Evolutionary conservation across 2,888 invertebrate species (phyloP).

Genomic region (Andrena bicolor): DNA sequence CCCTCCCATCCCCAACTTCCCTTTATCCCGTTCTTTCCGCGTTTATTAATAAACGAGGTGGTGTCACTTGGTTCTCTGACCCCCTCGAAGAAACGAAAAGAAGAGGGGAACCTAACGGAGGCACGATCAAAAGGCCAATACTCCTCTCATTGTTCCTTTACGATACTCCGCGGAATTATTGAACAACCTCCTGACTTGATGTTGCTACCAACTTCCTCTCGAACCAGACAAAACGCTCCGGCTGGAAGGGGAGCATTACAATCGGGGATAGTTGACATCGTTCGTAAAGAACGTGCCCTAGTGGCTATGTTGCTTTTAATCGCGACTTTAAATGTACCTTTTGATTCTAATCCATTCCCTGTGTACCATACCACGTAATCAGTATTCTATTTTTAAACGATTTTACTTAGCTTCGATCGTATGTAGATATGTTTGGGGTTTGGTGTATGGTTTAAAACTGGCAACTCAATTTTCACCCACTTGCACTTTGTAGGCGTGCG

Average conservation of each 20-base stretch:
- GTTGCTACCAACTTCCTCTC: slow-evolving; percentile 21
- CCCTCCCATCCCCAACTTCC: slow-evolving; percentile 7
- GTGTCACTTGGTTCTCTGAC: slow-evolving; percentile 19
- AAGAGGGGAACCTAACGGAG: not conserved
- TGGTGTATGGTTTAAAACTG: too few relatives aligned
- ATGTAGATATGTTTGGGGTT: too few relatives aligned
- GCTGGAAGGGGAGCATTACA: slow-evolving; percentile 12
- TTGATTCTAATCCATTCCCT: not conserved
- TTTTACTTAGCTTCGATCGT: too few relatives aligned
- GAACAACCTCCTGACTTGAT: slow-evolving; percentile 37
- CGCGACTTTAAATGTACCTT: slow-evolving; percentile 22
- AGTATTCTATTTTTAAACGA: not conserved
- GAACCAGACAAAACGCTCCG: slow-evolving; percentile 23
- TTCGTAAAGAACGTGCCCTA: not conserved
- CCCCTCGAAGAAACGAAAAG: too few relatives aligned
- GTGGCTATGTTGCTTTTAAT: slow-evolving; percentile 20
- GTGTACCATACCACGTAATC: too few relatives aligned
- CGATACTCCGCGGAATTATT: slow-evolving; percentile 41
- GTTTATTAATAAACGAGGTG: slow-evolving; percentile 71
- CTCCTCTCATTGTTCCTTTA: slow-evolving; percentile 36
- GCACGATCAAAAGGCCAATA: slow-evolving; percentile 36
- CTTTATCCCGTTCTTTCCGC: slow-evolving; percentile 39
- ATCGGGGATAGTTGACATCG: not conserved
- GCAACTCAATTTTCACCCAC: too few relatives aligned
- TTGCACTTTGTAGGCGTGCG: too few relatives aligned